Conservation (phyloP, 2,113 vertebrate species). For the Antechinus stuartii region DNA sequence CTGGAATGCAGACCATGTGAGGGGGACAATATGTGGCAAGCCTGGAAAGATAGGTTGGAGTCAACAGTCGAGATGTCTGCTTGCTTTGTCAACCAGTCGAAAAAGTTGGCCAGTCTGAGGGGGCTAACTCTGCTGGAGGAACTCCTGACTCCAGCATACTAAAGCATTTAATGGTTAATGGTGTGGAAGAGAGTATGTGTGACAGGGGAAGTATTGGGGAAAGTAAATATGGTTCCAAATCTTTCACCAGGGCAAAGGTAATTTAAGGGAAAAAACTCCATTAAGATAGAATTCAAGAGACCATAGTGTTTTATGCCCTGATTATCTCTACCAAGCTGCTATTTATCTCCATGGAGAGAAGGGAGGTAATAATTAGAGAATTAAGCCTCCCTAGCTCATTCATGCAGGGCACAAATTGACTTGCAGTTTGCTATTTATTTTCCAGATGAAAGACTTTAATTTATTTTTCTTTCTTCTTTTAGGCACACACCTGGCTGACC, state of each 20-base stretch:
- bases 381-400: conserved; percentile 81
- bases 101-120: neutral
- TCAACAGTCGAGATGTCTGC: neutral
- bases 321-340: conserved; percentile 83
- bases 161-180: conserved; percentile 42
- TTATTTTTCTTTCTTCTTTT: conserved; percentile 81
- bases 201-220: neutral
- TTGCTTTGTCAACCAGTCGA: neutral
- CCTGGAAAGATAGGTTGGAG: neutral
- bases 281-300: conserved; percentile 76
- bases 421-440: conserved; percentile 85
- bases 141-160: neutral
- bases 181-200: conserved; percentile 55
- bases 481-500: conserved; percentile 74
- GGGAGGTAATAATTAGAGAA: conserved; percentile 84
- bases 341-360: conserved; percentile 83
- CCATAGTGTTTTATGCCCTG: conserved; percentile 76
- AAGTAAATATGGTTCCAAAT: conserved; percentile 51
- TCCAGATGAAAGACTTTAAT: conserved; percentile 84
- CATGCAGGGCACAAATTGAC: conserved; percentile 78
- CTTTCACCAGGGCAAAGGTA: conserved; percentile 56
- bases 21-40: neutral
- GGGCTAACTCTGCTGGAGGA: neutral
- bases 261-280: conserved; percentile 63
- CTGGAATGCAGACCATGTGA: neutral